Percentiles rank a stretch among this genome's conserved stretches.
phyloP scores from a whole-genome alignment of 2,797 vertebrate species.

The Pelobates cultripes region DNA sequence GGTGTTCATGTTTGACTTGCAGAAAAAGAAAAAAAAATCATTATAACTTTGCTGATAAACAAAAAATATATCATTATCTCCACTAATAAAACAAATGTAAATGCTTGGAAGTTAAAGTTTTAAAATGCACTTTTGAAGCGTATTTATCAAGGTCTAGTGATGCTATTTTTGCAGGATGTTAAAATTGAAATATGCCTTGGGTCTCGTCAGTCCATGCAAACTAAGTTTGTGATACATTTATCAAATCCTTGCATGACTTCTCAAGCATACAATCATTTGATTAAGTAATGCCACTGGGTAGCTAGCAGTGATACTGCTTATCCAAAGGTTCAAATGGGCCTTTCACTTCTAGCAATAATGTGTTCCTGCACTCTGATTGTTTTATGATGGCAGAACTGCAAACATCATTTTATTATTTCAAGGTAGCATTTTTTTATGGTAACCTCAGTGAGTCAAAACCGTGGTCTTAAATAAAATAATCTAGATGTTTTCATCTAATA shows the following conservation, averaged over 20 bases:
- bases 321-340: conserved; percentile 41
- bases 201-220: conserved; percentile 45
- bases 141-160: conserved; percentile 23
- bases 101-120: conserved; percentile 11
- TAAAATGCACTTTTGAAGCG: conserved; percentile 12
- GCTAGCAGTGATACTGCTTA: conserved; percentile 50
- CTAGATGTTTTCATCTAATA: background rate
- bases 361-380: conserved; percentile 33
- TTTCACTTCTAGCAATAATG: conserved; percentile 34
- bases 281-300: conserved; percentile 56
- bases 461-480: background rate
- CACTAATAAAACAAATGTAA: background rate
- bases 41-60: background rate
- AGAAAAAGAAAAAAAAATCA: too few relatives aligned
- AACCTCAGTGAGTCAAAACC: conserved; percentile 11
- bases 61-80: background rate
- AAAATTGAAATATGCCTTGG: conserved; percentile 31
- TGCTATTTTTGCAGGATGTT: conserved; percentile 12
- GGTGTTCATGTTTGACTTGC: too few relatives aligned
- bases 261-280: conserved; percentile 52
- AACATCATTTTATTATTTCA: conserved; percentile 6
- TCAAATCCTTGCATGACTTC: conserved; percentile 49
- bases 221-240: conserved; percentile 51
- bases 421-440: conserved; percentile 15
- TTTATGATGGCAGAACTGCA: conserved; percentile 29